Conservation (phyloP, 2,888 invertebrate species). For the Scelioninae gen. 2 region DNA sequence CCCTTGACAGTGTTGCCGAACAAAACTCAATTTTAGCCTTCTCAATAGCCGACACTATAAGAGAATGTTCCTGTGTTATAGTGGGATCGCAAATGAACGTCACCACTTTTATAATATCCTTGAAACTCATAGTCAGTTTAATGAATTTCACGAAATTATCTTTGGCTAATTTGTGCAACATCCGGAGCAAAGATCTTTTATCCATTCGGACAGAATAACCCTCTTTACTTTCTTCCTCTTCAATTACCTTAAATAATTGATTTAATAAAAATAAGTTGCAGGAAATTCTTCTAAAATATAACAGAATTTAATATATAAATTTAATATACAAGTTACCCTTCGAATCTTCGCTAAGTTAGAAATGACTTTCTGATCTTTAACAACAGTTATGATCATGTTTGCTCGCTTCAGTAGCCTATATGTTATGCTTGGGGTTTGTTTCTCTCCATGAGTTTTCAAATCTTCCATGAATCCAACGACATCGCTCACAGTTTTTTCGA, state of each 20-base stretch:
- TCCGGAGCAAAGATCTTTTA: constrained; percentile 80
- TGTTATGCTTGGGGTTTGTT: constrained; percentile 69
- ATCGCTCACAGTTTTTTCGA: constrained; percentile 63
- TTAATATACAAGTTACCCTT: constrained; percentile 68
- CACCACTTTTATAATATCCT: constrained; percentile 75
- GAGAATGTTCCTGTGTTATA: constrained; percentile 75
- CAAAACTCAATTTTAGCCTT: constrained; percentile 79
- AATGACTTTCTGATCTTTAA: constrained; percentile 79
- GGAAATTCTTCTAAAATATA: no score
- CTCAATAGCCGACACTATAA: constrained; percentile 79
- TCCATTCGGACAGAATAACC: constrained; percentile 79
- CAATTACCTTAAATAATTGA: constrained; percentile 74
- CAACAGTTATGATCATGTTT: constrained; percentile 79
- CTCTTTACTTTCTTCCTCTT: constrained; percentile 77
- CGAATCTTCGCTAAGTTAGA: constrained; percentile 77
- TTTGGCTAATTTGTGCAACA: constrained; percentile 78
- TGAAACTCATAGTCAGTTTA: constrained; percentile 76
- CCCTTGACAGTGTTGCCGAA: constrained; percentile 60
- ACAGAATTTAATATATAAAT: not conserved
- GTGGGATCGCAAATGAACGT: constrained; percentile 78
- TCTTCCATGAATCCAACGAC: constrained; percentile 69
- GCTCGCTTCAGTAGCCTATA: constrained; percentile 77
- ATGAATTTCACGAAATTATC: constrained; percentile 79
- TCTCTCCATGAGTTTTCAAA: constrained; percentile 55
- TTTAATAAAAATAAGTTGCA: not conserved